Conservation (phyloP, 2,888 invertebrate genomes). For the Microchrysa polita region DNA sequence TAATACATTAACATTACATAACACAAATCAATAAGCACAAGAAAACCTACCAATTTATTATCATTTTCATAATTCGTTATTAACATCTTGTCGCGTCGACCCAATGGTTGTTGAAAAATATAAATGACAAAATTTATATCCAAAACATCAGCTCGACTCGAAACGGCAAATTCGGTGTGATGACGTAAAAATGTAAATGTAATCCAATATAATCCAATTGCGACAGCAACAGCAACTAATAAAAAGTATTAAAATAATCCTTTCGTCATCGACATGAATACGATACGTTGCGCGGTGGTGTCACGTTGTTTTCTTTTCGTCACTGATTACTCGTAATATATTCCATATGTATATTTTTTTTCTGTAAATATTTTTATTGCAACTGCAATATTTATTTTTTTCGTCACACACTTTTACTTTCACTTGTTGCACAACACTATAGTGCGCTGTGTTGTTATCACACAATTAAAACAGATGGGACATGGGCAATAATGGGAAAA, state of each 20-base stretch:
- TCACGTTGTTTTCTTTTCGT: no score
- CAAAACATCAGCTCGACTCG: slow-evolving; percentile 31
- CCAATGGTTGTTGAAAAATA: slow-evolving; percentile 13
- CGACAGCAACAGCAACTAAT: background rate
- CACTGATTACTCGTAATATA: no score
- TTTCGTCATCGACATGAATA: background rate
- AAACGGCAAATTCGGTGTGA: background rate
- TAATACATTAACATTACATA: no score
- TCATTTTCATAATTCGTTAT: slow-evolving; percentile 41
- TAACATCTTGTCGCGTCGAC: slow-evolving; percentile 29
- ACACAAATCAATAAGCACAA: background rate
- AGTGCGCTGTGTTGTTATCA: slow-evolving; percentile 11
- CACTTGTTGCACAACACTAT: slow-evolving; percentile 39
- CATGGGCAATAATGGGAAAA: background rate
- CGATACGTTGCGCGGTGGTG: no score
- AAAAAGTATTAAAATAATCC: slow-evolving; percentile 4
- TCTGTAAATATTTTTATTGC: slow-evolving; percentile 10
- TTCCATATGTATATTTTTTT: no score
- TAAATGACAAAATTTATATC: slow-evolving; percentile 35
- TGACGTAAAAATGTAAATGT: background rate
- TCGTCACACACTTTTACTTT: slow-evolving; percentile 38
- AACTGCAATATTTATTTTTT: background rate
- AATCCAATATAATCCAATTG: slow-evolving; percentile 13
- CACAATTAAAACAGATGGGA: slow-evolving; percentile 4
- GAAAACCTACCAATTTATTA: slow-evolving; percentile 35